phyloP scores from a whole-genome alignment of 2,797 vertebrate species.

The Heliangelus exortis region DNA sequence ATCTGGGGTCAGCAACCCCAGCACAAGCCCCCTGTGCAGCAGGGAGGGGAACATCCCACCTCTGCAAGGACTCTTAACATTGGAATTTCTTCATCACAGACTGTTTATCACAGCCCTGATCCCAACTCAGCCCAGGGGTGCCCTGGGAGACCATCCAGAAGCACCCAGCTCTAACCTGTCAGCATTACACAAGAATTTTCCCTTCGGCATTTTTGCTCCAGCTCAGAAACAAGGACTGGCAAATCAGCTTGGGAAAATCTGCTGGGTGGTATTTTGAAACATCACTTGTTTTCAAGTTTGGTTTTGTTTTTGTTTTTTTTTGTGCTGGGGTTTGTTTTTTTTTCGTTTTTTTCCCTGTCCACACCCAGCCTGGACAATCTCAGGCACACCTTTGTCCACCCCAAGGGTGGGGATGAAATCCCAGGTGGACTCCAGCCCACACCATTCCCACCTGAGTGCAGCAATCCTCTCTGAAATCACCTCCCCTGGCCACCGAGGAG shows the following conservation, averaged over 20 bases:
- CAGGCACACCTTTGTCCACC: background rate
- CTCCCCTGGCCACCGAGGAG: rapidly evolving
- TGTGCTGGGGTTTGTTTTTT: no score
- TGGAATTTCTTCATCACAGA: background rate
- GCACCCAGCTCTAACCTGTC: background rate
- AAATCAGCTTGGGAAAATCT: conserved; percentile 53
- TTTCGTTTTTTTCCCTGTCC: rapidly evolving
- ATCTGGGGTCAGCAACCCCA: background rate
- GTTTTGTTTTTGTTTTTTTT: background rate
- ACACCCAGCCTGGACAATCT: background rate
- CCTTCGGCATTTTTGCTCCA: background rate
- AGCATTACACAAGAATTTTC: rapidly evolving
- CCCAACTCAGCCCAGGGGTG: rapidly evolving
- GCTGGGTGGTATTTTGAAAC: background rate
- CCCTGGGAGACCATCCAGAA: background rate
- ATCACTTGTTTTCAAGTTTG: background rate
- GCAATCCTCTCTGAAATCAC: background rate
- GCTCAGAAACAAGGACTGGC: rapidly evolving
- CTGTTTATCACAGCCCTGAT: background rate
- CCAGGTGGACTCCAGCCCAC: background rate
- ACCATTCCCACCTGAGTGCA: background rate
- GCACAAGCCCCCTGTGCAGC: background rate
- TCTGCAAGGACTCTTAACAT: background rate
- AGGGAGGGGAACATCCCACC: background rate
- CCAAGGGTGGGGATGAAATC: background rate